Conservation (phyloP, 2,888 invertebrate genomes). For the Mythimna loreyi region DNA sequence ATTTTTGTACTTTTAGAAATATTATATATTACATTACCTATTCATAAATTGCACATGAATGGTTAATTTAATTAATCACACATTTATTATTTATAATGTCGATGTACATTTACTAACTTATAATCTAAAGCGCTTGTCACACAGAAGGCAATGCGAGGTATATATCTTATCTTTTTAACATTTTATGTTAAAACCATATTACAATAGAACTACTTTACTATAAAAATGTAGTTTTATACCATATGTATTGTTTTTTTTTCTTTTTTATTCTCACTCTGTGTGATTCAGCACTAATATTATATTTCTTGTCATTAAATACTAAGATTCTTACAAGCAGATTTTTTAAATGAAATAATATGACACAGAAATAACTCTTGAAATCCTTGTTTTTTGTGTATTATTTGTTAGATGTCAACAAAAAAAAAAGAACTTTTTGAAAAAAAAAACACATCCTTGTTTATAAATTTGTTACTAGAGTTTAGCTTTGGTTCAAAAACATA, state of each 20-base stretch:
- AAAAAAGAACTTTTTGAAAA: neutral
- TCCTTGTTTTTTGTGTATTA: neutral
- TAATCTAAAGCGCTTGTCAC: neutral
- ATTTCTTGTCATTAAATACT: neutral
- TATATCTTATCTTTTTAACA: neutral
- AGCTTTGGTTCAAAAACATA: neutral
- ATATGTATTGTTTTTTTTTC: neutral
- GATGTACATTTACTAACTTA: neutral
- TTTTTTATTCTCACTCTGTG: neutral
- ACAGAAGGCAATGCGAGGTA: neutral
- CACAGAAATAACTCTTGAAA: neutral
- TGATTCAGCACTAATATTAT: neutral
- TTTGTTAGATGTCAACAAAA: neutral
- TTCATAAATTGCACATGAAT: neutral
- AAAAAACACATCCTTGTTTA: no score
- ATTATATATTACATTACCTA: no score
- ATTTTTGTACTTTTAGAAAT: no score
- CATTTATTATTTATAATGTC: neutral
- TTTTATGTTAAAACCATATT: neutral
- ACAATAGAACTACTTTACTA: neutral
- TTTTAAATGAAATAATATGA: neutral
- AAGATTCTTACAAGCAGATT: conserved; percentile 21
- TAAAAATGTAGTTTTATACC: neutral
- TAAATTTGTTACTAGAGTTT: neutral
- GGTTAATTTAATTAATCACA: neutral